Evolutionary conservation across 1,140 invertebrate genomes (phyloP), one percentile per base, ranked within the genome.

Genomic region (Popillia japonica): DNA sequence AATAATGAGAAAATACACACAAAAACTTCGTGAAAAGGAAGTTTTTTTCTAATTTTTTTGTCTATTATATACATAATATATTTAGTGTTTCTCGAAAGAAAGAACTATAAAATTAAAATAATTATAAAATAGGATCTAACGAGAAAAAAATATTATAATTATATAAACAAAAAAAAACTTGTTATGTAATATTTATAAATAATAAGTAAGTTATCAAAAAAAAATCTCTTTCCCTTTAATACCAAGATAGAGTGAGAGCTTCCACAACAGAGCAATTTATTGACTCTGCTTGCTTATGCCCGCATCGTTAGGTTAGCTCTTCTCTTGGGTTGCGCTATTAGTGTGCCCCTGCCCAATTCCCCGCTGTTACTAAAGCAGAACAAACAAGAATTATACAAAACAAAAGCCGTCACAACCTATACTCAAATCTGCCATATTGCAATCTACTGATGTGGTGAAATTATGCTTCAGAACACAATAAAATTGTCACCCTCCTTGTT

Each of bases 161-260:
- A 74, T 74, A 72, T 72, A 72, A 72, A 72, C 34, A 72, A 74
- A 8, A 74, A 74, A 74, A 14, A 74, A 81, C 80, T 81, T 81
- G 80, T 81, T 81, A 81, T 74, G 72, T 78, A 81, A 77, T 80
- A 80, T 76, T 55, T 55, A 55, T 55, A 55, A 55, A 55, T 68
- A 68, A 68, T 81, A 78, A 77, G 80, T 81, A 81, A 81, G 78
- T 80, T 82, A 78, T 80, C 76, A 81, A 77, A 55, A 55, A 55
- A 55, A 55, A 55, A 55, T 79, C 75, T 85, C 83, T 84, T 84
- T 83, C 85, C 85, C 83, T 84, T 86, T 85, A 83, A 86, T 85
- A 85, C 84, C 85, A 85, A 79, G 79, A 83, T 84, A 83, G 83
- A 84, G 82, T 84, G 83, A 85, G 84, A 86, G 83, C 83, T 86